These are phyloP conservation scores for Panthera uncia DNA, from an alignment of 2,113 vertebrate species.

Conservation along the genomic window DNA sequence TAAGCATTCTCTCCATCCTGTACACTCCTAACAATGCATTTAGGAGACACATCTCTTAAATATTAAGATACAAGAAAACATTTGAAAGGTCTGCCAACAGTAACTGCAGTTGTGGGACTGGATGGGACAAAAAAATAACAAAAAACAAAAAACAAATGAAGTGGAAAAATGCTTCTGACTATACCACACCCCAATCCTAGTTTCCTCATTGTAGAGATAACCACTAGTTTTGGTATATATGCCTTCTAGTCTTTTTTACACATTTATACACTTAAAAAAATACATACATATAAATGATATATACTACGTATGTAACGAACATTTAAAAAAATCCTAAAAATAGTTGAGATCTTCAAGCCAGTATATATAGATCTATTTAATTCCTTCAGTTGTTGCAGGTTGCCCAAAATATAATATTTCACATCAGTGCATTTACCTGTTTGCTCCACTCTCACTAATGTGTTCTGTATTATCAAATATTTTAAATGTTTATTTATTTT, in stretches of 20 bases:
- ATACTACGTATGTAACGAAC: background rate
- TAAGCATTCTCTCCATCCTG: background rate
- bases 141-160: background rate
- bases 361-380: background rate
- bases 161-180: background rate
- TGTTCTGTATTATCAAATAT: background rate
- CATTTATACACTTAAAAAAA: background rate
- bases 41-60: background rate
- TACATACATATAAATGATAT: background rate
- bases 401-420: background rate
- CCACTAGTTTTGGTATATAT: background rate
- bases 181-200: background rate
- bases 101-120: background rate
- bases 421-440: background rate
- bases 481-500: background rate
- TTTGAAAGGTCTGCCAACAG: background rate
- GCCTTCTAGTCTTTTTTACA: background rate
- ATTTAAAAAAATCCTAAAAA: constrained; percentile 17
- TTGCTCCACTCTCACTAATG: background rate
- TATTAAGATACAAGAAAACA: background rate
- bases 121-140: background rate
- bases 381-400: background rate
- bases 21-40: background rate
- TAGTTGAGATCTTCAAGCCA: background rate
- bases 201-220: background rate